Evolutionary conservation across 2,797 vertebrate genomes (phyloP).

Genomic region (Masticophis lateralis): DNA sequence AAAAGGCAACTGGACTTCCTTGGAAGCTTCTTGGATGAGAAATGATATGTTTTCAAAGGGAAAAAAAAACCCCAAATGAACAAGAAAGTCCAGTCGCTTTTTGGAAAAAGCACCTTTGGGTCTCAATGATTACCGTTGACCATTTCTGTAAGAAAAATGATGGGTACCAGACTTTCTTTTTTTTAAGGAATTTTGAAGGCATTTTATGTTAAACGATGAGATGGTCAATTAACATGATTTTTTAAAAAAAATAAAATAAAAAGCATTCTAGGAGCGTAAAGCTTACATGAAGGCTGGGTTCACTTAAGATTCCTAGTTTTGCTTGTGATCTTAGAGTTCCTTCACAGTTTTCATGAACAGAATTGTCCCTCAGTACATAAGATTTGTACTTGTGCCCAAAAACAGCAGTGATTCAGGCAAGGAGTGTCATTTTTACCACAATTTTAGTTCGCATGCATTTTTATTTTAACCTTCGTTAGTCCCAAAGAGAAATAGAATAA

Average conservation of each 20-base stretch:
- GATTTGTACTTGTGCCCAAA: neutral
- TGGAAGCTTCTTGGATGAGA: neutral
- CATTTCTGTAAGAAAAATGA: neutral
- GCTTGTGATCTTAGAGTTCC: neutral
- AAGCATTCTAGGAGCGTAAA: neutral
- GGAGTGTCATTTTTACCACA: neutral
- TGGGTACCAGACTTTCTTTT: neutral
- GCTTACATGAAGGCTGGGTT: neutral
- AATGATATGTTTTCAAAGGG: neutral
- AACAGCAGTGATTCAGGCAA: neutral
- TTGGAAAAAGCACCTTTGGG: neutral
- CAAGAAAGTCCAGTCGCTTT: neutral
- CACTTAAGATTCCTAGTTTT: neutral
- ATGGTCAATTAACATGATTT: neutral
- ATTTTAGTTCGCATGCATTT: neutral
- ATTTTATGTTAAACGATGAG: neutral
- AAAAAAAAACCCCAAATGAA: too few species aligned
- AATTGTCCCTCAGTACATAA: neutral
- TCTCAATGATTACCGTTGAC: neutral
- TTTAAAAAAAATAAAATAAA: neutral
- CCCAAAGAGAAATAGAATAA: neutral
- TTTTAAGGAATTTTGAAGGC: neutral
- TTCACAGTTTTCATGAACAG: neutral
- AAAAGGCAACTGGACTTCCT: neutral
- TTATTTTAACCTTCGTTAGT: neutral